These are phyloP conservation scores for Megalopta genalis DNA, from an alignment of 1,140 invertebrate species.

Conservation along the genomic window DNA sequence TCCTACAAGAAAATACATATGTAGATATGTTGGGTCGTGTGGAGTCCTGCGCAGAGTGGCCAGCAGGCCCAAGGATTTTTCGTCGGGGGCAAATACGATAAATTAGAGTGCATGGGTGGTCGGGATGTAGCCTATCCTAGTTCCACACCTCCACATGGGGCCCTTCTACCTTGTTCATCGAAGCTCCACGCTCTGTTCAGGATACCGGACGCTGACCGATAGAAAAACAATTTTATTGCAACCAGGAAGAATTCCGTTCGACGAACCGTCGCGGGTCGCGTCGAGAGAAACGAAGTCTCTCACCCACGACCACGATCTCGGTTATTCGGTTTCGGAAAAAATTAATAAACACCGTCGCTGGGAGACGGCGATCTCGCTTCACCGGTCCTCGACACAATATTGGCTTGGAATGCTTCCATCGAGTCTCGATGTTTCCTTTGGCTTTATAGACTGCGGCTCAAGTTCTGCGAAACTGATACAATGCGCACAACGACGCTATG, in stretches of 20 bases:
- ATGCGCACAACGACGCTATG: too few relatives aligned
- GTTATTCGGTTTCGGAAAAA: conserved; percentile 18
- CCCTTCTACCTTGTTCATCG: conserved; percentile 19
- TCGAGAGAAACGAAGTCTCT: background rate
- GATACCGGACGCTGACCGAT: conserved; percentile 30
- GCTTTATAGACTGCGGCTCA: background rate
- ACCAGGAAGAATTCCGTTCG: conserved; percentile 27
- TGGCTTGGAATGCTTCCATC: background rate
- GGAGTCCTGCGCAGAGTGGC: background rate
- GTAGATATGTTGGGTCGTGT: too few relatives aligned
- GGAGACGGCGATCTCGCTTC: background rate
- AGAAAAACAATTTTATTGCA: conserved; percentile 43
- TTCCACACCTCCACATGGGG: conserved; percentile 30
- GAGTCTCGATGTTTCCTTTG: background rate
- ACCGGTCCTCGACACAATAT: background rate
- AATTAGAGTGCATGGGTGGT: conserved; percentile 62
- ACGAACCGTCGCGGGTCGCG: background rate
- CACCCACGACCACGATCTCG: background rate
- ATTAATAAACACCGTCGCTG: conserved; percentile 25
- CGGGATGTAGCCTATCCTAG: conserved; percentile 6
- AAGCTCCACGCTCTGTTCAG: conserved; percentile 44
- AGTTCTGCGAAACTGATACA: too few relatives aligned
- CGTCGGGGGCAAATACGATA: conserved; percentile 50
- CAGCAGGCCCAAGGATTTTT: conserved; percentile 32
- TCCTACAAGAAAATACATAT: too few relatives aligned